Evolutionary conservation across 2,888 invertebrate genomes (phyloP).

Genomic region (Lithodes maja): DNA sequence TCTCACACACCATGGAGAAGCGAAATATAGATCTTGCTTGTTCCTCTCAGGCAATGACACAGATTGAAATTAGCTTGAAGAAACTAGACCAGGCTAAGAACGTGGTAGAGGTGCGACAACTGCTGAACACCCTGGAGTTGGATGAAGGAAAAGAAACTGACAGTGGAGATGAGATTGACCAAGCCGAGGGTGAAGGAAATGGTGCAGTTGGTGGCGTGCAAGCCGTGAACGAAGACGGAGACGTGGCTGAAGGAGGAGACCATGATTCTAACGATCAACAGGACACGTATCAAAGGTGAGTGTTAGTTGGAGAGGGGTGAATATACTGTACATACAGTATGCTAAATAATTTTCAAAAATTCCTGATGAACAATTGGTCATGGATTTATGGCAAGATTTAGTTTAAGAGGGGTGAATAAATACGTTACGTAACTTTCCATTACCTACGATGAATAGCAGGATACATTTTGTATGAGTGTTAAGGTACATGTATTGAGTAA

Average conservation of each 20-base stretch:
- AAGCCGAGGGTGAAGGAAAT: background rate
- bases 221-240: background rate
- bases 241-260: background rate
- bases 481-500: no score
- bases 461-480: no score
- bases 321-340: no score
- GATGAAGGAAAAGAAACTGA: background rate
- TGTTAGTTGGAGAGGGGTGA: background rate
- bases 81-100: background rate
- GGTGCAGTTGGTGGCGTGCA: no score
- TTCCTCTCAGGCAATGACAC: background rate
- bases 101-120: background rate
- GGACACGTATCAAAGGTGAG: background rate
- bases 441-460: no score
- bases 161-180: background rate
- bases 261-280: background rate
- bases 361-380: no score
- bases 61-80: background rate
- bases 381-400: no score
- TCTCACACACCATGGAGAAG: background rate
- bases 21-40: background rate
- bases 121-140: background rate
- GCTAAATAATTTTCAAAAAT: no score
- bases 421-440: no score
- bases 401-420: no score